Conservation (phyloP, 2,113 vertebrate genomes). For the Alouatta palliata region DNA sequence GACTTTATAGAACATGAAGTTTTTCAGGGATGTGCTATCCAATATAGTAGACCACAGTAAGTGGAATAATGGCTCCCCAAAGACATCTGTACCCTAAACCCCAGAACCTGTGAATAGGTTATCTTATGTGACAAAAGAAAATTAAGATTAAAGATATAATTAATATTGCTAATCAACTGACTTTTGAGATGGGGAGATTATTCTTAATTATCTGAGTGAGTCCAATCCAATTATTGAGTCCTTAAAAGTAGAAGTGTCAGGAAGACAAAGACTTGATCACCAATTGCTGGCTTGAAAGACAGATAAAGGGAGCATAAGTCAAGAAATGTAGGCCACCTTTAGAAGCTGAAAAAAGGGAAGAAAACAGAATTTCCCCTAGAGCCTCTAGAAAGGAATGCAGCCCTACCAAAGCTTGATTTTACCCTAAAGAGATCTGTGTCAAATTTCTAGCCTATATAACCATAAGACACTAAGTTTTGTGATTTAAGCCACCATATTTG, state of each 20-base stretch:
- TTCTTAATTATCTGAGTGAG: not conserved
- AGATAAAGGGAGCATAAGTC: not conserved
- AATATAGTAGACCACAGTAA: not conserved
- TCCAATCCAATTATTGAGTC: not conserved
- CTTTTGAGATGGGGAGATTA: not conserved
- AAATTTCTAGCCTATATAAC: not conserved
- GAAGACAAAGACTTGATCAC: not conserved
- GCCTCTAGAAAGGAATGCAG: not conserved
- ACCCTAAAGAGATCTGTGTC: not conserved
- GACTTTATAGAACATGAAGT: not conserved
- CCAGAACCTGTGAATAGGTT: not conserved
- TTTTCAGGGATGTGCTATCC: not conserved
- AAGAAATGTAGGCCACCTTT: not conserved
- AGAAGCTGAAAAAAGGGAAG: not conserved
- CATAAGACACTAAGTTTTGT: not conserved
- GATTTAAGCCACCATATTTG: not conserved
- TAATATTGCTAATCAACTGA: not conserved
- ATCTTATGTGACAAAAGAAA: not conserved
- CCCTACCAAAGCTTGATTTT: not conserved
- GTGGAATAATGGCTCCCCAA: not conserved
- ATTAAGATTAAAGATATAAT: not conserved
- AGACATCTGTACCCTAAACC: not conserved
- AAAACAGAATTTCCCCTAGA: not conserved
- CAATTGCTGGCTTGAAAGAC: not conserved
- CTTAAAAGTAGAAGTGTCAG: not conserved